Evolutionary conservation across 2,888 invertebrate species (phyloP), one percentile per base, ranked within the genome.

Genomic region (Sinotaia quadrata): DNA sequence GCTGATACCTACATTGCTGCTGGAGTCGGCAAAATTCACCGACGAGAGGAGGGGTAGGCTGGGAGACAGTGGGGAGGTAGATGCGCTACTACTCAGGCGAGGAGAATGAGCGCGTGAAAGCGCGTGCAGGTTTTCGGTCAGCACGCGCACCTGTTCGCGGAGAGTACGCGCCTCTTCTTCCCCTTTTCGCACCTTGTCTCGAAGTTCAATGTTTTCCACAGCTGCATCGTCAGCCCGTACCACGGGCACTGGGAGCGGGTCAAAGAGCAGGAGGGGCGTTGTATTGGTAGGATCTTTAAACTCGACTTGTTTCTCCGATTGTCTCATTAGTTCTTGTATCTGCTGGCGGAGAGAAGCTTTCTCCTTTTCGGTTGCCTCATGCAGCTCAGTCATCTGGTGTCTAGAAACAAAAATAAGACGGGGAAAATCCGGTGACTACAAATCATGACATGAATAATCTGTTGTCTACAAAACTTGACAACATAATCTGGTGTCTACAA

Each of bases 301-400:
- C n/a, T n/a, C 37, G 10, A 33, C n/a, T 44, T 49, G 47, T 21
- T 57, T n/a, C 56, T 67, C 47, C 37, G 49, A 47, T 49, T 67
- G 51, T 44, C n/a, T 33, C 54, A 27, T 52, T 60, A 31, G 51
- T 60, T 58, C 36, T 58, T 59, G 63, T 2, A 54, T 33, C 18
- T 49, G 29, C 65, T 93, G 85, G 85, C 92, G 92, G 78, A 94
- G 85, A 72, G 92, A 91, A 80, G 93, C 93, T 82, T 94, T 94
- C 87, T 94, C 94, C 57, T 91, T 90, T 69, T 90, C 89, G 61
- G 95, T 85, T 87, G 92, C 93, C 75, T 94, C 94, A 83, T 94
- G 94, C 31, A 94, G 61, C 24, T 81, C 79, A 7, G 74, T 68
- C 24, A 85, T 67, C 54, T 93, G 93, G 27, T 91, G 89, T 75